phyloP scores from a whole-genome alignment of 2,797 vertebrate species.

The Acipenser ruthenus region DNA sequence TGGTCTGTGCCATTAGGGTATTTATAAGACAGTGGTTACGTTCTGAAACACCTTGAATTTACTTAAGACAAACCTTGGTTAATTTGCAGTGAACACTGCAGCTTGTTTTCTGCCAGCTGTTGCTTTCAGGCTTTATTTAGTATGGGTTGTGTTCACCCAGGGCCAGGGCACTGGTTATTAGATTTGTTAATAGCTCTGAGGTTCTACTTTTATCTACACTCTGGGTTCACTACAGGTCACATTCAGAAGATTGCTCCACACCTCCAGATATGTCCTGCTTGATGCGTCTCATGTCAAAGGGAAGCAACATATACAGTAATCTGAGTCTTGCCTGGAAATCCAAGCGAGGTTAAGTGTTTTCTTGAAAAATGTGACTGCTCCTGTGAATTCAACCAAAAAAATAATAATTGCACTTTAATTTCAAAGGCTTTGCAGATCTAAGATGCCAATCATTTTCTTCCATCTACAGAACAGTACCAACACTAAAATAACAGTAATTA shows the following conservation, averaged over 20 bases:
- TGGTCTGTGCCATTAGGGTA: too few species aligned
- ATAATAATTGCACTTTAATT: background rate
- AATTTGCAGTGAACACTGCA: too few species aligned
- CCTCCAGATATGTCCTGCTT: background rate
- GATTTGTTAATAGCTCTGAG: background rate
- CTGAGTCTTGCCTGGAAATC: background rate
- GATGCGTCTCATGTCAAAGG: background rate
- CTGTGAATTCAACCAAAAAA: too few species aligned
- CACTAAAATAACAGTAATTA: too few species aligned
- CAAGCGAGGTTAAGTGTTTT: background rate
- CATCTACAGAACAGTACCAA: background rate
- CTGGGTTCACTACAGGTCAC: background rate
- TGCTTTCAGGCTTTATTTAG: too few species aligned
- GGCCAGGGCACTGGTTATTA: too few species aligned
- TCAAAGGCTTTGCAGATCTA: background rate
- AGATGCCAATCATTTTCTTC: too few species aligned
- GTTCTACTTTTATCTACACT: background rate
- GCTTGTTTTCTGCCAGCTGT: too few species aligned
- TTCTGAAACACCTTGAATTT: too few species aligned
- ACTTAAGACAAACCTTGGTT: too few species aligned
- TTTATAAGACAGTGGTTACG: too few species aligned
- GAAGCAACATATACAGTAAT: background rate
- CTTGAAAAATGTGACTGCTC: background rate
- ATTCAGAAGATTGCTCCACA: constrained; percentile 1
- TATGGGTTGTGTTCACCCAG: too few species aligned